phyloP scores from a whole-genome alignment of 1,140 invertebrate genomes.

The Calliopsis andreniformis region DNA sequence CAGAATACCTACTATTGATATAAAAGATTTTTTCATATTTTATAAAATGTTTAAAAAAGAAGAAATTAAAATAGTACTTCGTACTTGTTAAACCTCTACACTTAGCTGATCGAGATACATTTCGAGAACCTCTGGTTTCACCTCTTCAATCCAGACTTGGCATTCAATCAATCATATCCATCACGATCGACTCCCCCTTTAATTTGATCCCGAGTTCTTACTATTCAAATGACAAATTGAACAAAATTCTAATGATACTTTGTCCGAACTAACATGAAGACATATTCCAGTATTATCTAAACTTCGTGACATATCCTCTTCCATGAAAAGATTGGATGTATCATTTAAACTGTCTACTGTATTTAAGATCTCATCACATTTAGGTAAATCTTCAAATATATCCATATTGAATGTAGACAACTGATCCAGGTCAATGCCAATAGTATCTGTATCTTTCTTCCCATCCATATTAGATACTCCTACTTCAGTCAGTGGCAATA shows the following conservation, averaged over 20 bases:
- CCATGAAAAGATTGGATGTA: conserved; percentile 37
- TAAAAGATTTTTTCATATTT: neutral
- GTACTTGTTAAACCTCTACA: conserved; percentile 10
- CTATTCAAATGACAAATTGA: conserved; percentile 77
- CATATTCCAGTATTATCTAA: conserved; percentile 73
- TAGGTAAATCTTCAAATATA: conserved; percentile 57
- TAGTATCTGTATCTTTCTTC: conserved; percentile 42
- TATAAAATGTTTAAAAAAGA: neutral
- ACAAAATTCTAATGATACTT: conserved; percentile 82
- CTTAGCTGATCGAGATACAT: conserved; percentile 35
- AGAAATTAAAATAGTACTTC: neutral
- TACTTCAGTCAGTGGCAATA: conserved; percentile 54
- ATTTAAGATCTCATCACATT: conserved; percentile 44
- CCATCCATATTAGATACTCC: conserved; percentile 47
- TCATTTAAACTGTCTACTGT: conserved; percentile 59
- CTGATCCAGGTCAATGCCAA: conserved; percentile 57
- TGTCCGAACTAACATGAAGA: conserved; percentile 81
- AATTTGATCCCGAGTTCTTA: conserved; percentile 53
- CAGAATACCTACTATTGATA: neutral
- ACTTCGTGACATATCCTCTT: conserved; percentile 49
- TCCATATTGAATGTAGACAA: conserved; percentile 61
- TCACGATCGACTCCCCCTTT: conserved; percentile 43
- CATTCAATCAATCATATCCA: neutral
- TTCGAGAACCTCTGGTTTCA: neutral
- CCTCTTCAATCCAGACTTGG: neutral